These are phyloP conservation scores for Andrena marginata DNA, from an alignment of 2,888 invertebrate species.

Conservation along the genomic window DNA sequence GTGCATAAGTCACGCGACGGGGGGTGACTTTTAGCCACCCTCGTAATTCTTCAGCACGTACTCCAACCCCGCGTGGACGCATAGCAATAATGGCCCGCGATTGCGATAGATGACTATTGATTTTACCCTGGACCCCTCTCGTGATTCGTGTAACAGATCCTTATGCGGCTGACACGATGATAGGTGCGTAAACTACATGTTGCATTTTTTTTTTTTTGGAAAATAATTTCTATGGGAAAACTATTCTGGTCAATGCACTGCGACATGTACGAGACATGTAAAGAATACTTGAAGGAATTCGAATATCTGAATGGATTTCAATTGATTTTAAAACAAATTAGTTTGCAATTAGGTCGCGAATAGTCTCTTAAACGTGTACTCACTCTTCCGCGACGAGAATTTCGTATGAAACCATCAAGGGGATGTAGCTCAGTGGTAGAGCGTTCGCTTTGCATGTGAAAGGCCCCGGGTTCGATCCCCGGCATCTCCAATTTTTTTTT, in stretches of 20 bases:
- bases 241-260: not conserved
- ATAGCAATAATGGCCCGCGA: constrained; percentile 65
- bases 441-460: constrained; percentile 99
- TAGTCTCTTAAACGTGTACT: not conserved
- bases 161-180: constrained; percentile 12
- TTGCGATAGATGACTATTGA: constrained; percentile 75
- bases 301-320: not conserved
- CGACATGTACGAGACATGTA: not conserved
- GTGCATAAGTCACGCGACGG: constrained; percentile 80
- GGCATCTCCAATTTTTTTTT: constrained; percentile 90
- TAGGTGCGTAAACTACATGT: not conserved
- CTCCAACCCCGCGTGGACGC: constrained; percentile 48
- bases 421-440: constrained; percentile 99
- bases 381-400: not conserved
- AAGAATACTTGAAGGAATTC: not conserved
- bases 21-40: constrained; percentile 79
- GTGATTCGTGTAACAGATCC: constrained; percentile 45
- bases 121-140: constrained; percentile 52
- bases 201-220: not conserved
- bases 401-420: constrained; percentile 75
- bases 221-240: not conserved
- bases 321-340: not conserved
- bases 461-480: constrained; percentile 99
- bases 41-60: constrained; percentile 80
- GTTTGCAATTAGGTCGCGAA: not conserved